phyloP scores from a whole-genome alignment of 2,888 invertebrate genomes.

The Euplexia lucipara region DNA sequence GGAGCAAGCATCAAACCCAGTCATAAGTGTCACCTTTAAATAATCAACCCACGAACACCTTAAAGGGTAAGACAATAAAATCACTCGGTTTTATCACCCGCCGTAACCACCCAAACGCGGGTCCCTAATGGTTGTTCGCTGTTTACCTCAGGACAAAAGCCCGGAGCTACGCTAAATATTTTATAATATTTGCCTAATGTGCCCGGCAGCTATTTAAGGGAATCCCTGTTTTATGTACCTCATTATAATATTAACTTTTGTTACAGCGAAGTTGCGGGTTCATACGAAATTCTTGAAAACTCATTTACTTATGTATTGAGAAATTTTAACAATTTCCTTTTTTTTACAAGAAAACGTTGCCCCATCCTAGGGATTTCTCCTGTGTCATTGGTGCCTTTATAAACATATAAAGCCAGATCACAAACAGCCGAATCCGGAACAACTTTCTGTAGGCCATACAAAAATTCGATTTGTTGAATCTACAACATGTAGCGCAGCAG shows the following conservation, averaged over 20 bases:
- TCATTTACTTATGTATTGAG: too few relatives aligned
- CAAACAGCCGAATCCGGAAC: too few relatives aligned
- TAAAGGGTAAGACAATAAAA: slow-evolving; percentile 62
- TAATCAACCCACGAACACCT: slow-evolving; percentile 42
- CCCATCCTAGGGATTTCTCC: too few relatives aligned
- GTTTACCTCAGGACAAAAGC: slow-evolving; percentile 74
- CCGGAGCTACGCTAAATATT: slow-evolving; percentile 71
- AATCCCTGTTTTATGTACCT: slow-evolving; percentile 63
- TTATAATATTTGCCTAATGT: slow-evolving; percentile 77
- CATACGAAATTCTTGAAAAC: slow-evolving; percentile 25
- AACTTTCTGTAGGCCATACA: too few relatives aligned
- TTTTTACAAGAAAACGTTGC: too few relatives aligned
- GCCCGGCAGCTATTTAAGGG: slow-evolving; percentile 69
- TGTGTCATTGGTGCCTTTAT: too few relatives aligned
- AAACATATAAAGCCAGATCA: too few relatives aligned
- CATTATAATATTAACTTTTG: slow-evolving; percentile 66
- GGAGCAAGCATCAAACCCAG: slow-evolving; percentile 13
- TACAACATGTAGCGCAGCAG: too few relatives aligned
- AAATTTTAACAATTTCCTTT: too few relatives aligned
- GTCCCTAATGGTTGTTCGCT: slow-evolving; percentile 72
- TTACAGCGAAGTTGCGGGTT: slow-evolving; percentile 33
- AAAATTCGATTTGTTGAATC: too few relatives aligned
- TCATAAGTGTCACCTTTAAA: slow-evolving; percentile 39
- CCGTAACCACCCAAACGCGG: slow-evolving; percentile 54
- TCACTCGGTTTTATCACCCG: slow-evolving; percentile 50